Evolutionary conservation across 2,113 vertebrate species (phyloP).

Genomic region (Urocolius indicus): DNA sequence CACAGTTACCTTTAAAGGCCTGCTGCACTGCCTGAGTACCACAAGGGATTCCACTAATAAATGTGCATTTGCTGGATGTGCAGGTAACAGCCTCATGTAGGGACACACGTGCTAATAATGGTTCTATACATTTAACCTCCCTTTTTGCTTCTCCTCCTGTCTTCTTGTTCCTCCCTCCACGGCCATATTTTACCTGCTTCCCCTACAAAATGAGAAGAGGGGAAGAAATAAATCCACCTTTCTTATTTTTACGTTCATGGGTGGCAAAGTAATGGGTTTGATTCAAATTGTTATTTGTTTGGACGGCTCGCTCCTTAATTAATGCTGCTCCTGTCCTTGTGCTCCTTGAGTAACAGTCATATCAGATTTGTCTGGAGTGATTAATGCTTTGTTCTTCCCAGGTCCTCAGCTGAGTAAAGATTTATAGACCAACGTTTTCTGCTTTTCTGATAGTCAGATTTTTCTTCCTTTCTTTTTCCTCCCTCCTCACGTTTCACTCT

Average conservation of each 20-base stretch:
- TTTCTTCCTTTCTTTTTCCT: background rate
- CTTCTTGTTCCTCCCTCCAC: background rate
- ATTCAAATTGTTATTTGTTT: slow-evolving; percentile 27
- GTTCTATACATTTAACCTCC: background rate
- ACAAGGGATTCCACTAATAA: background rate
- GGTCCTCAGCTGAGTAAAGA: slow-evolving; percentile 27
- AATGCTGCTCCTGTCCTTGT: slow-evolving; percentile 57
- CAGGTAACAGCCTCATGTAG: background rate
- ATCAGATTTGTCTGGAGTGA: slow-evolving; percentile 62
- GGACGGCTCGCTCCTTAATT: slow-evolving; percentile 10
- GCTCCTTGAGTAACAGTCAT: slow-evolving; percentile 36
- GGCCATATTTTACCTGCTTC: background rate
- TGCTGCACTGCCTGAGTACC: background rate
- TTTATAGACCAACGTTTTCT: slow-evolving; percentile 43
- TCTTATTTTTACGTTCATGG: background rate
- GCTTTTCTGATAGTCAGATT: background rate
- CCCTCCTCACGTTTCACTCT: background rate
- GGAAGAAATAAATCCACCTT: slow-evolving; percentile 14
- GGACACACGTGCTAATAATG: background rate
- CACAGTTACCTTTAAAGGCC: background rate
- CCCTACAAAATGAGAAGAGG: background rate
- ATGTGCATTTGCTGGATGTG: background rate
- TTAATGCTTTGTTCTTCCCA: slow-evolving; percentile 24
- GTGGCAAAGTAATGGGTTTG: slow-evolving; percentile 33
- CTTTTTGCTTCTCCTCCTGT: background rate